A percentile compares a stretch with the other conserved stretches of the same genome.
Conservation (phyloP, 1,140 invertebrate genomes). For the Campoletis sonorensis region DNA sequence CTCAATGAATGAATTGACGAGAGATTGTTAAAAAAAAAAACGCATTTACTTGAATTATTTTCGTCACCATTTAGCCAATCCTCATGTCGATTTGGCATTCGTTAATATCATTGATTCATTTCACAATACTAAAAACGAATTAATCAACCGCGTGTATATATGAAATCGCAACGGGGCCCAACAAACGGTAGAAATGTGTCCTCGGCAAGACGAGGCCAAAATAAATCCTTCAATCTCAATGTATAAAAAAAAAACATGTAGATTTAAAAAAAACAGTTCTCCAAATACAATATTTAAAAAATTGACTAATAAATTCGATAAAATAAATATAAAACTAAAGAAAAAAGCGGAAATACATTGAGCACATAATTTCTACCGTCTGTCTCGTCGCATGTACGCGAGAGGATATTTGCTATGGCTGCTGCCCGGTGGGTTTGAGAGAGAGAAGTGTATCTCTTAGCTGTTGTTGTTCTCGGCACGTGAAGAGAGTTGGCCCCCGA, state of each 20-base stretch:
- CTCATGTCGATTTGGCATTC: neutral
- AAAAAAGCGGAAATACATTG: too few relatives aligned
- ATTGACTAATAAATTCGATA: neutral
- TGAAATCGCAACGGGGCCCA: neutral
- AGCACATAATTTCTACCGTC: neutral
- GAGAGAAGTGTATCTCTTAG: conserved; percentile 46
- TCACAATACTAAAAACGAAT: conserved; percentile 24
- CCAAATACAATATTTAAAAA: neutral
- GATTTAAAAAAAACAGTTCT: neutral
- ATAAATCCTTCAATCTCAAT: neutral
- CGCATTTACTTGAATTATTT: neutral
- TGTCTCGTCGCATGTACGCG: conserved; percentile 1
- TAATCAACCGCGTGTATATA: neutral
- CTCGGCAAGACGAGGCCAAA: neutral
- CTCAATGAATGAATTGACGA: conserved; percentile 11
- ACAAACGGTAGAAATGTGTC: conserved; percentile 5
- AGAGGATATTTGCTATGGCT: conserved; percentile 61
- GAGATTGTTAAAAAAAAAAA: neutral
- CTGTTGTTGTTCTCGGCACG: conserved; percentile 14
- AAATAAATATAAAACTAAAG: too few relatives aligned
- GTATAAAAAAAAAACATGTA: neutral
- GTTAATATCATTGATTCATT: conserved; percentile 19
- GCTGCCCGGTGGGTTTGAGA: conserved; percentile 69
- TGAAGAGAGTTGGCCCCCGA: neutral
- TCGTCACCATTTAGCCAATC: neutral